phyloP scores from a whole-genome alignment of 2,797 vertebrate genomes.

The Myiotriccus ornatus region DNA sequence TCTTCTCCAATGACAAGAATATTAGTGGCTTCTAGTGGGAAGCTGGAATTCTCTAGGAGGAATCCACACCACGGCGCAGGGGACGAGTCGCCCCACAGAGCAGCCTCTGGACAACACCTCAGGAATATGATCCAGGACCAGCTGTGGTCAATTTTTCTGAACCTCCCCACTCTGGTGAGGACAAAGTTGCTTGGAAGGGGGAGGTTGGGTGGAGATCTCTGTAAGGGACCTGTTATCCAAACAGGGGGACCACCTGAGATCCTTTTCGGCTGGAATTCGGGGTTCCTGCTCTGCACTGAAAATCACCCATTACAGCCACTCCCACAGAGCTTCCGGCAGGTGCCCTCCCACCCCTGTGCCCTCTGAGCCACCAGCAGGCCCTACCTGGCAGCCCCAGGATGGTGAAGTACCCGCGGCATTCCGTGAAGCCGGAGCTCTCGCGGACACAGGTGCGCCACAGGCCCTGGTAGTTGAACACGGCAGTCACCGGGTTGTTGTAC shows the following conservation, averaged over 20 bases:
- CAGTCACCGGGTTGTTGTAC: conserved; percentile 83
- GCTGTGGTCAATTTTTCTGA: background rate
- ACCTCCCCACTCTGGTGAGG: background rate
- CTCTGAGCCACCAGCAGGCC: accelerated
- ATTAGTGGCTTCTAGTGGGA: background rate
- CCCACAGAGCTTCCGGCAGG: accelerated
- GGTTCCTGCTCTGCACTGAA: accelerated
- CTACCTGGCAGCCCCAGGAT: conserved; percentile 90
- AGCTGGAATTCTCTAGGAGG: background rate
- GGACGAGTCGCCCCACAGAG: accelerated
- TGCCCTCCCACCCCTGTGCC: background rate
- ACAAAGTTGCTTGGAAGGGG: background rate
- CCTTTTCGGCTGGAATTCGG: background rate
- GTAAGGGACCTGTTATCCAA: background rate
- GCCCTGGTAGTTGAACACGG: conserved; percentile 85
- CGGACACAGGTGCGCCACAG: conserved; percentile 88
- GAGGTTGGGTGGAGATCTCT: background rate
- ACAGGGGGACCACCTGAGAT: accelerated
- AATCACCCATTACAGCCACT: accelerated
- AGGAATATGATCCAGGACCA: background rate
- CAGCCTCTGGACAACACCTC: background rate
- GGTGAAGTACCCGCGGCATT: conserved; percentile 89
- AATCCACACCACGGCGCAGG: accelerated
- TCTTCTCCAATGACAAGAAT: background rate
- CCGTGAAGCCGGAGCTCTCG: conserved; percentile 87